Evolutionary conservation across 1,140 invertebrate genomes (phyloP), one percentile per base, ranked within the genome.

Genomic region (Papilio polyxenes): DNA sequence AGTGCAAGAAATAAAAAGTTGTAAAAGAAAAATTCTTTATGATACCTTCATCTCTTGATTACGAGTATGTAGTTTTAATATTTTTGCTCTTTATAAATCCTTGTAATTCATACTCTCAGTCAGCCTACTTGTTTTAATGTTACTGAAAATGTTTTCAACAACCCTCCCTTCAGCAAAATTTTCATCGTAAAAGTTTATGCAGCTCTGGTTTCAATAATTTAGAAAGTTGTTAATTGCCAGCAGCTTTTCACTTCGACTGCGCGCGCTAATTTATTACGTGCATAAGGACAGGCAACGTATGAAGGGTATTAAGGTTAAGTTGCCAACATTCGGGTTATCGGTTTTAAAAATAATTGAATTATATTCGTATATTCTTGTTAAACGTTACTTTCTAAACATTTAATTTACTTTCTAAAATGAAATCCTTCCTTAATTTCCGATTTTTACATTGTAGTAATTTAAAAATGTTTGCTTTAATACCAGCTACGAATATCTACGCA

Each of bases 181-280:
- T 72, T 72, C 65, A 72, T 72, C 65, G 65, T 72, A 72, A 72
- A 72, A 72, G 65, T 72, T 72, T 11, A 72, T 72, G 23, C 65
- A 37, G 65, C 65, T 72, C 65, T 72, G 65, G 31, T 72, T 72
- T 72, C 65, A 72, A 72, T 72, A 72, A 72, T 72, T 72, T 72
- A 72, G 65, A 72, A 72, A 72, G 65, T 72, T 72, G 65, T 37
- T 72, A 72, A 72, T 72, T 72, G 31, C 65, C 31, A 72, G 65
- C 65, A 72, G 65, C 65, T 40, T 72, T 72, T 72, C 65, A 72
- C 65, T 72, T 72, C 65, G 65, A 37, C 65, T 72, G 65, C 65
- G 31, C 53, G 65, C 48, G 74, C 40, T 75, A 48, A 48, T 75
- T 75, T 75, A 75, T 51, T 48, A 20, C 48, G 44, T 75, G 74